phyloP scores from a whole-genome alignment of 2,113 vertebrate genomes.

The Eulacestoma nigropectus region DNA sequence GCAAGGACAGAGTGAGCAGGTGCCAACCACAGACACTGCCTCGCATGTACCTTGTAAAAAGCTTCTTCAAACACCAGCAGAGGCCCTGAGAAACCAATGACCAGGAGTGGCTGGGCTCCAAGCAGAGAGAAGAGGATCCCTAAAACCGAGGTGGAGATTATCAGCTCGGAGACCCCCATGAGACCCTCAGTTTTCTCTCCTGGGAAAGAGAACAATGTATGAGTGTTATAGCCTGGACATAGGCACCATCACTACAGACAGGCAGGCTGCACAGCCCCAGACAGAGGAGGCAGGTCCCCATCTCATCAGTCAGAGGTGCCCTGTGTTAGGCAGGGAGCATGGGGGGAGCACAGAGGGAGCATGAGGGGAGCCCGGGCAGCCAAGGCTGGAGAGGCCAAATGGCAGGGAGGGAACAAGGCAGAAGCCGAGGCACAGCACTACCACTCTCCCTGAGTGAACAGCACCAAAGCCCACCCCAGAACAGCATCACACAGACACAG shows the following conservation, averaged over 20 bases:
- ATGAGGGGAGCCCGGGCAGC: neutral
- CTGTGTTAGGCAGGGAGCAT: neutral
- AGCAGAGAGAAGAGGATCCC: constrained; percentile 92
- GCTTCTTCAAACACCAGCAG: constrained; percentile 97
- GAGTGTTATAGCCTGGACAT: neutral
- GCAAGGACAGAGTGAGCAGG: neutral
- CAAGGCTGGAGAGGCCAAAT: neutral
- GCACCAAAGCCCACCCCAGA: constrained; percentile 28
- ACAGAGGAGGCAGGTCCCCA: neutral
- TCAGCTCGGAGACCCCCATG: constrained; percentile 97
- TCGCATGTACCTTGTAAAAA: constrained; percentile 85
- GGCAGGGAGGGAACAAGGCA: constrained; percentile 15
- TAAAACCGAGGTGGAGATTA: constrained; percentile 91
- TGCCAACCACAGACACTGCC: neutral
- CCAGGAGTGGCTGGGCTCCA: constrained; percentile 91
- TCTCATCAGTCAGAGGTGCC: neutral
- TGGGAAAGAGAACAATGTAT: constrained; percentile 50
- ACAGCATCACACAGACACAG: constrained; percentile 42
- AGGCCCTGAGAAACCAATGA: constrained; percentile 95
- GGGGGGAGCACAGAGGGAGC: neutral
- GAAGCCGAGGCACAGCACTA: neutral
- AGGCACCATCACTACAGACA: neutral
- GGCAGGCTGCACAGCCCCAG: neutral
- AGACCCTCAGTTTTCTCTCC: constrained; percentile 96
- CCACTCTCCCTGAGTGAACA: neutral